A percentile compares a stretch with the other conserved stretches of the same genome.
Conservation (phyloP, 2,888 invertebrate genomes). For the Drosophila rellima region DNA sequence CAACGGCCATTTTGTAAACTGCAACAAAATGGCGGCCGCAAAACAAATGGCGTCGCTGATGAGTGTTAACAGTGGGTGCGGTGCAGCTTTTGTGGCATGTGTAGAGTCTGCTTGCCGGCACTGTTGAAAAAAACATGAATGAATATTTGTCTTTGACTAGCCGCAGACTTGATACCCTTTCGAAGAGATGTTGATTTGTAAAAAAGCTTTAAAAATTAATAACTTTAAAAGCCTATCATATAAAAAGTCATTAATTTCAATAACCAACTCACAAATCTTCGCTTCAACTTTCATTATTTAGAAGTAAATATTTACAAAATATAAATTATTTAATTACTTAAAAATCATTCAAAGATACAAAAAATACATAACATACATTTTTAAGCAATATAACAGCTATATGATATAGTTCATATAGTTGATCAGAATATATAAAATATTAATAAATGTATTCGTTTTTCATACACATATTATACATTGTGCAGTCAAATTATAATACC, state of each 20-base stretch:
- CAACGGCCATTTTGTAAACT: slow-evolving; percentile 67
- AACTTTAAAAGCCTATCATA: not conserved
- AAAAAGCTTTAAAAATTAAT: not conserved
- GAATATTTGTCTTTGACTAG: not conserved
- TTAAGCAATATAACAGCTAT: too few relatives aligned
- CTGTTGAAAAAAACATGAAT: slow-evolving; percentile 1
- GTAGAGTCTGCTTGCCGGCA: not conserved
- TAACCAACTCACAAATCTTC: too few relatives aligned
- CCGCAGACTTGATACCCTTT: not conserved
- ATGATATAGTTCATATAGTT: too few relatives aligned
- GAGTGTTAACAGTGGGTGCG: slow-evolving; percentile 65
- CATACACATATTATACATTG: not conserved
- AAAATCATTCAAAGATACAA: too few relatives aligned
- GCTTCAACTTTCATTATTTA: too few relatives aligned
- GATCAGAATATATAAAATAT: too few relatives aligned
- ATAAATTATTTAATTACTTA: too few relatives aligned
- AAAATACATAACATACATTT: too few relatives aligned
- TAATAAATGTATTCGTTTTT: too few relatives aligned
- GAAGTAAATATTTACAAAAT: too few relatives aligned
- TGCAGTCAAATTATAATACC: not conserved
- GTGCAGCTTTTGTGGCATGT: slow-evolving; percentile 7
- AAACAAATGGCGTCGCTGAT: slow-evolving; percentile 70
- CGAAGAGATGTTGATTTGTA: not conserved
- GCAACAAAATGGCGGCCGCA: slow-evolving; percentile 77
- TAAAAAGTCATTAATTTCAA: not conserved